Evolutionary conservation across 2,797 vertebrate genomes (phyloP), one percentile per base, ranked within the genome.

Genomic region (Chelon auratus): DNA sequence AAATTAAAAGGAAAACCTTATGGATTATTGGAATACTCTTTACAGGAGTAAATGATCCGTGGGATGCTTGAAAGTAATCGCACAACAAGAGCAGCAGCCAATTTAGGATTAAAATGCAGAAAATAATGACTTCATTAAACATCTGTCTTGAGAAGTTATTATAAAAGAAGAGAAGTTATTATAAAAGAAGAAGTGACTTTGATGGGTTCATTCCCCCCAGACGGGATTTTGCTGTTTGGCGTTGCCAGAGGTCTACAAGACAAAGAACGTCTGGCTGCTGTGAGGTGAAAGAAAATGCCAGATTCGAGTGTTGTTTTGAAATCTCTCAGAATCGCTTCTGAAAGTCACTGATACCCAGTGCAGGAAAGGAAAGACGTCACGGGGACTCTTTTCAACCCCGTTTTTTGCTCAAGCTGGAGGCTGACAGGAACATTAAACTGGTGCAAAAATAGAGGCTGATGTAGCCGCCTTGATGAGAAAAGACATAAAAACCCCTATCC

Each of bases 391-490:
- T 79, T 57, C n/a, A 62, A 69, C 70, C 6, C 17, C 20, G 8
- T 43, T 68, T 22, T 77, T 81, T 43, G 45, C 50, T 57, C n/a
- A 65, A 26, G 56, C 66, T 61, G 56, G 22, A 62, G 52, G 65
- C 67, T 80, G 73, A 58, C 62, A 57, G 43, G 26, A 70, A 72
- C 62, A 58, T 86, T 57, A 61, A 62, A 75, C 15, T 43, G 43
- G 13, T 40, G n/a, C 74, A 63, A 56, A 73, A 72, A 76, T 33
- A 67, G 71, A 63, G 30, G 45, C 30, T 56, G 39, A 71, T 50
- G 61, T 37, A 62, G 37, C 14, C 36, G 42, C 40, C 42, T 43
- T 52, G 51, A 74, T 47, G 45, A 71, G 36, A 68, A 36, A 43
- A 70, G 62, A 82, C 54, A 51, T 59, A n/a, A 66, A 73, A 43